Conservation (phyloP, 2,797 vertebrate species). For the Bovichtus variegatus region DNA sequence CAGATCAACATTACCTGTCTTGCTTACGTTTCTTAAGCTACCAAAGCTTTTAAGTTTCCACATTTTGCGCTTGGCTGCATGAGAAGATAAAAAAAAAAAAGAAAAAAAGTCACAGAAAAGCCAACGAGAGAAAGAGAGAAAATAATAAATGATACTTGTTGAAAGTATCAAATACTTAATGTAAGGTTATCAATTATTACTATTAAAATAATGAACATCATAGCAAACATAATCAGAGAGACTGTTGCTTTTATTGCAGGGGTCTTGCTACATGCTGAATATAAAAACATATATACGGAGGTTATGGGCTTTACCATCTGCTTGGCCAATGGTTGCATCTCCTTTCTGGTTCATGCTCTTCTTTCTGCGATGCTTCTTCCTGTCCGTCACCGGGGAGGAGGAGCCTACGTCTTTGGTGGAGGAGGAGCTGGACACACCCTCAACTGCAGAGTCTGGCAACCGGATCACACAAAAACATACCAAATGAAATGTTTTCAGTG, state of each 20-base stretch:
- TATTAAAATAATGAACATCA: not conserved
- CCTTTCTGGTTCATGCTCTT: slow-evolving; percentile 93
- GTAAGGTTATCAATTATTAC: not conserved
- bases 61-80: slow-evolving; percentile 96
- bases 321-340: slow-evolving; percentile 88
- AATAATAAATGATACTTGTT: not conserved
- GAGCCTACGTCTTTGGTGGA: slow-evolving; percentile 89
- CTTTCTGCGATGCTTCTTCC: slow-evolving; percentile 94
- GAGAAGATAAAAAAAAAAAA: slow-evolving; percentile 53
- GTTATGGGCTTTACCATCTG: slow-evolving; percentile 87
- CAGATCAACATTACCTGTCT: slow-evolving; percentile 91
- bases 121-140: slow-evolving; percentile 56
- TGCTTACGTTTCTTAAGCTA: slow-evolving; percentile 99
- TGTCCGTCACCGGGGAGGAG: slow-evolving; percentile 89
- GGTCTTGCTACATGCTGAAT: not conserved
- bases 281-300: slow-evolving; percentile 5
- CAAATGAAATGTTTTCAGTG: not conserved
- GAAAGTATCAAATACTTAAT: not conserved
- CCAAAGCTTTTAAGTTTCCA: slow-evolving; percentile 99
- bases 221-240: not conserved
- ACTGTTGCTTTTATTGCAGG: not conserved
- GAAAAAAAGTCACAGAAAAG: slow-evolving; percentile 48
- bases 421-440: slow-evolving; percentile 87
- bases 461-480: not conserved
- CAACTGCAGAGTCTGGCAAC: slow-evolving; percentile 85